Base-by-base conservation (phyloP, 35 echinoderm and acorn worm genomes). In the Ophioderma brevispina region DNA sequence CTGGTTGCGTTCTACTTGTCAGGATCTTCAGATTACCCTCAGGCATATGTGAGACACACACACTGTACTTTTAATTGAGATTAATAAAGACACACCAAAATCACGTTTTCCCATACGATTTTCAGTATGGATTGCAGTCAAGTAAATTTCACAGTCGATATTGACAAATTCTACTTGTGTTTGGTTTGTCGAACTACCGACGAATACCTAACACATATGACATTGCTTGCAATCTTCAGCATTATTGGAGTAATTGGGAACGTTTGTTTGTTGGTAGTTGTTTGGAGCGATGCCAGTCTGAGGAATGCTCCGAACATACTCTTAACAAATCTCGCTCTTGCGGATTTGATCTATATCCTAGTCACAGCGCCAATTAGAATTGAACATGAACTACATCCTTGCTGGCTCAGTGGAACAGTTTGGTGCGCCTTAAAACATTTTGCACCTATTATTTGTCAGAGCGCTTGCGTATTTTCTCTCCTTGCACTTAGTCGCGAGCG, bases 381-480 rank as follows among this genome's bases (percentile, higher is more conserved):
- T 25, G 81, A 91, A 40, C 89, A 94, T 37, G 84, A 82, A 36
- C 63, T 97, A 5, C n/a, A 94, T 40, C 84, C 88, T 10, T 34
- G 25, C 23, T 97, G 87, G 92, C 88, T 87, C 38, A 82, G 90
- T 33, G 23, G 70, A 11, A 56, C 86, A 33, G 13, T 85, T 18
- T 38, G 63, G 38, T 97, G 95, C 78, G 94, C 94, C 56, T 33
- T 97, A 35, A 94, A 87, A 32, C 83, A 91, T 40, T 84, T 81
- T 75, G 40, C 85, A 35, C 92, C 80, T 21, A 32, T 92, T 33
- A 80, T 90, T 10, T 81, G 83, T 11, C 92, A 94, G 36, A 81
- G 92, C 35, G 91, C 92, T 14, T 94, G 92, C 50, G 92, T 97
- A 23, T 97, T 91, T 55, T 91, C 95, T 0, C 85, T 97, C 17